Evolutionary conservation across 2,797 vertebrate species (phyloP).

Genomic region (Garrulus glandarius): DNA sequence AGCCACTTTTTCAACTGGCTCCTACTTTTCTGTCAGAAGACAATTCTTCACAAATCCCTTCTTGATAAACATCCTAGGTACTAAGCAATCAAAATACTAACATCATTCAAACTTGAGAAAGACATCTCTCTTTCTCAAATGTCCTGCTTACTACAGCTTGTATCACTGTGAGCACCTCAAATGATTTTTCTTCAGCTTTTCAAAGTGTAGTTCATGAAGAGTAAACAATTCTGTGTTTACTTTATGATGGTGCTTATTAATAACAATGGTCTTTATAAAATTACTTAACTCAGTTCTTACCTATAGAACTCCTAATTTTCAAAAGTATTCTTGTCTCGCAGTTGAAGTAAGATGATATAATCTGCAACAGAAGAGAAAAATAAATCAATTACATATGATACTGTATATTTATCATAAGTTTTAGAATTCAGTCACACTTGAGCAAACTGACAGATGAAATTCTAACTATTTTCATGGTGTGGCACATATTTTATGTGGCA

Average conservation of each 20-base stretch:
- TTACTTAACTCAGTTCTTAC: background rate
- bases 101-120: background rate
- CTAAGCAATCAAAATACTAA: background rate
- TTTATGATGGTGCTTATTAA: background rate
- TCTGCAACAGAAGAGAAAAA: constrained; percentile 36
- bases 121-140: background rate
- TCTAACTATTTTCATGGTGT: background rate
- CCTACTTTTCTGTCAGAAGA: background rate
- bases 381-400: background rate
- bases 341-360: background rate
- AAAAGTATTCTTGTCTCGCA: background rate
- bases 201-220: background rate
- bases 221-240: background rate
- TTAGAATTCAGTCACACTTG: background rate
- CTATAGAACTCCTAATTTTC: background rate
- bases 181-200: background rate
- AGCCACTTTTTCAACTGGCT: background rate
- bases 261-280: background rate
- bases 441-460: background rate
- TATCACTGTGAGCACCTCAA: background rate
- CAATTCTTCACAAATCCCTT: background rate
- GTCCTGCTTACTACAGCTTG: background rate
- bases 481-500: background rate
- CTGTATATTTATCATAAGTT: background rate
- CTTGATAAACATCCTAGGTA: background rate